Evolutionary conservation across 2,888 invertebrate genomes (phyloP).

Genomic region (Sesia bembeciformis): DNA sequence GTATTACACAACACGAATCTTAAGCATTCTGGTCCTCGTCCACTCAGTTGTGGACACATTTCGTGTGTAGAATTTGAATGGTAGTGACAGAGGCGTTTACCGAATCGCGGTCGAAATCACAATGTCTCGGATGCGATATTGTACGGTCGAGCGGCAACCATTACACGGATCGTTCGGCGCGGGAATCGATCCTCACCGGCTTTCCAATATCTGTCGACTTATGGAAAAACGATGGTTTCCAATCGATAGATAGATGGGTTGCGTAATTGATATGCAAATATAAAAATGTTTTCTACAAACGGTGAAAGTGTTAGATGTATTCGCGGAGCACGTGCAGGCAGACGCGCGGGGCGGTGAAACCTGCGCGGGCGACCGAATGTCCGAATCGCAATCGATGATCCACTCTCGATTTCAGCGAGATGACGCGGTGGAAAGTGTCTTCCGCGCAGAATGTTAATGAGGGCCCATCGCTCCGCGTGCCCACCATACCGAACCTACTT

Average conservation of each 20-base stretch:
- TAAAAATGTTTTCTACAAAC: slow-evolving; percentile 27
- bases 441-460: background rate
- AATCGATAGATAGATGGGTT: slow-evolving; percentile 10
- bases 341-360: slow-evolving; percentile 16
- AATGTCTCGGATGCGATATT: background rate
- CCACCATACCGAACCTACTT: background rate
- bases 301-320: slow-evolving; percentile 36
- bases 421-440: slow-evolving; percentile 17
- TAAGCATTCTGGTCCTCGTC: too few species aligned
- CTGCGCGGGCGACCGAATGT: slow-evolving; percentile 7
- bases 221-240: background rate
- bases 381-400: slow-evolving; percentile 11
- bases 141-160: slow-evolving; percentile 8
- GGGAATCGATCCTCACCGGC: background rate
- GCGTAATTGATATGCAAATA: slow-evolving; percentile 36
- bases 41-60: too few species aligned
- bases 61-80: too few species aligned
- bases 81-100: background rate
- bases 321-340: background rate
- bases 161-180: slow-evolving; percentile 9
- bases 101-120: background rate
- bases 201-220: background rate
- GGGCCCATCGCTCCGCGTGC: background rate
- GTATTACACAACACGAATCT: too few species aligned
- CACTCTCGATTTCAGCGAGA: slow-evolving; percentile 50